A percentile compares a stretch with the other conserved stretches of the same genome.
Evolutionary conservation across 53 echinoderm and acorn worm genomes (phyloP).

Genomic region (Luidia sarsii): DNA sequence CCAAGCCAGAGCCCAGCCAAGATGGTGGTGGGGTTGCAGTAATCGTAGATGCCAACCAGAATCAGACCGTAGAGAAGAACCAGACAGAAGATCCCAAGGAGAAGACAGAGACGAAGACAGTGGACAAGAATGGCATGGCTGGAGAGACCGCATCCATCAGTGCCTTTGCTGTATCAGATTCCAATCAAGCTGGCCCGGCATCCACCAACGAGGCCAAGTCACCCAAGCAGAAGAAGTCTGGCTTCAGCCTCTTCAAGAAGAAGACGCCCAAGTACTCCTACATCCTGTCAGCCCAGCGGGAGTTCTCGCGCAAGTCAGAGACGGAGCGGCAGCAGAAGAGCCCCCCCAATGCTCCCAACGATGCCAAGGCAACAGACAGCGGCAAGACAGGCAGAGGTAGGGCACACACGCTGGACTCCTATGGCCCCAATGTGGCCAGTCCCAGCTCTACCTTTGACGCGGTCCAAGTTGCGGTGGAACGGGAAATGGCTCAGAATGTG

Average conservation of each 20-base stretch:
- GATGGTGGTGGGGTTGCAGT: not conserved
- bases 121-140: not conserved
- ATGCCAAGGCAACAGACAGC: slow-evolving; percentile 19
- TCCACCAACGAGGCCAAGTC: not conserved
- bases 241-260: slow-evolving; percentile 71
- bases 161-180: slow-evolving; percentile 29
- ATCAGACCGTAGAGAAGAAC: not conserved
- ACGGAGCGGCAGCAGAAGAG: slow-evolving; percentile 40
- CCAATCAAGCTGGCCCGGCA: not conserved
- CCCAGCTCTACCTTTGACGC: slow-evolving; percentile 2
- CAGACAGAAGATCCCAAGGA: not conserved
- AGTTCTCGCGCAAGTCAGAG: slow-evolving; percentile 63
- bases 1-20: not conserved
- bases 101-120: not conserved
- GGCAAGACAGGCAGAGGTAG: slow-evolving; percentile 55
- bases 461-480: not conserved
- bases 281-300: slow-evolving; percentile 79
- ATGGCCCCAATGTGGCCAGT: slow-evolving; percentile 11
- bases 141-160: slow-evolving; percentile 33
- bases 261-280: slow-evolving; percentile 75
- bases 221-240: slow-evolving; percentile 33
- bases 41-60: not conserved
- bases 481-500: slow-evolving; percentile 31
- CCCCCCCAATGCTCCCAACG: slow-evolving; percentile 31
- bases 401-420: slow-evolving; percentile 53